phyloP scores from a whole-genome alignment of 1,140 invertebrate genomes.

The Thalassaphorura encarpata region DNA sequence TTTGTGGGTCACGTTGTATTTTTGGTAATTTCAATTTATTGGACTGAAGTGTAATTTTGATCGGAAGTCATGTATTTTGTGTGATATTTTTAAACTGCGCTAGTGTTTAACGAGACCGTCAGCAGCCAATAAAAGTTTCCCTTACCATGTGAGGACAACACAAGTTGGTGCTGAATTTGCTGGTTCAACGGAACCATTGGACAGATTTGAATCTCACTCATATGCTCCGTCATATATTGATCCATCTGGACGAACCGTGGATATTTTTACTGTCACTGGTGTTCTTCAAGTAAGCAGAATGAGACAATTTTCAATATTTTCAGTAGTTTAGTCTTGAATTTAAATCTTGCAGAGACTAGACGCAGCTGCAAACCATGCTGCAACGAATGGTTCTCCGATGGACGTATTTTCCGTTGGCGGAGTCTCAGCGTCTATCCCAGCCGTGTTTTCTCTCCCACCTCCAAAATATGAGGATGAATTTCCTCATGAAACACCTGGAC shows the following conservation, averaged over 20 bases:
- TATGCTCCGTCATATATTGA: slow-evolving; percentile 45
- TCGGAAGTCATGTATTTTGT: no score
- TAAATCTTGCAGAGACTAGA: neutral
- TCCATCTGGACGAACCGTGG: slow-evolving; percentile 18
- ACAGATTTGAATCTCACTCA: slow-evolving; percentile 50
- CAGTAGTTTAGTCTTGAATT: neutral
- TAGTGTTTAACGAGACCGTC: slow-evolving; percentile 67
- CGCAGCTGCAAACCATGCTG: neutral
- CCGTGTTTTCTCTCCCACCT: slow-evolving; percentile 16
- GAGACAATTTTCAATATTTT: neutral
- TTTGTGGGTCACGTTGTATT: slow-evolving; percentile 71
- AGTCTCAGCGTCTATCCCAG: slow-evolving; percentile 13
- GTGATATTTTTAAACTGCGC: no score
- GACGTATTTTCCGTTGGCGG: slow-evolving; percentile 26
- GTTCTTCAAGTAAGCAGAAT: slow-evolving; percentile 24
- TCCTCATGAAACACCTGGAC: slow-evolving; percentile 29
- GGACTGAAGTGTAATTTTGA: neutral
- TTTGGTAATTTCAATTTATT: slow-evolving; percentile 44
- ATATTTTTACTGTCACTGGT: slow-evolving; percentile 32
- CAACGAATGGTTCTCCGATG: slow-evolving; percentile 4
- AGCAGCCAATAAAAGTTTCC: slow-evolving; percentile 72
- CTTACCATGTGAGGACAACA: slow-evolving; percentile 72
- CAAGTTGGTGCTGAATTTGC: slow-evolving; percentile 59
- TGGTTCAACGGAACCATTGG: slow-evolving; percentile 43
- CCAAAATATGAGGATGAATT: slow-evolving; percentile 29